Base-by-base conservation (phyloP, 1,140 invertebrate species). In the Drosophila willistoni region DNA sequence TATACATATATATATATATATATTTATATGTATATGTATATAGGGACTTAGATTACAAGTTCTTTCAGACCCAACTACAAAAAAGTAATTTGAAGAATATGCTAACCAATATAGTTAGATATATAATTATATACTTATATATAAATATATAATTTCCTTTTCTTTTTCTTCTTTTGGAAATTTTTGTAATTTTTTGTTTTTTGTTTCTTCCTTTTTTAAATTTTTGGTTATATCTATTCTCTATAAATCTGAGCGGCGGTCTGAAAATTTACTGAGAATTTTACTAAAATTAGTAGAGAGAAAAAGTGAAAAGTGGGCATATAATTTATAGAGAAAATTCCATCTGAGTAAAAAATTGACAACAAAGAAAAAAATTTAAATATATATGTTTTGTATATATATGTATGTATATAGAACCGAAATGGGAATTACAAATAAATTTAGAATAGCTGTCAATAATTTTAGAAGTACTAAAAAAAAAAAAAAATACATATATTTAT, bases 21-120 rank as follows among this genome's bases (percentile, higher is more conserved):
- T 60, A 51, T 33, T 6, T 60, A 33, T 33, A 13, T 41, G 25
- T 33, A 7, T 68, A 36, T 68, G 36, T 62, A 64, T 70, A 66
- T 79, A 60, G 77, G 81, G 77, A 81, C 81, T 83, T 85, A 85
- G 61, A 74, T 68, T 81, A 81, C 56, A 81, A 67, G 59, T 55
- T 76, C 54, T 79, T 67, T 67, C 69, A 75, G 72, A 73, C 78
- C 71, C 66, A 78, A 75, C 67, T 79, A 84, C 66, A 59, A 56
- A 79, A 73, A 64, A 51, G 22, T 54, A 14, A 57, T 64, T 22
- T 51, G 44, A 51, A 51, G 44, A 51, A 51, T 51, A 51, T 19
- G 44, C 44, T 51, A 51, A 51, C 44, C 44, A 51, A 51, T 51
- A 51, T 51, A 51, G 44, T 51, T 51, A 51, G 44, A 51, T 51